phyloP scores from a whole-genome alignment of 2,888 invertebrate genomes.

The Folsomia candida region DNA sequence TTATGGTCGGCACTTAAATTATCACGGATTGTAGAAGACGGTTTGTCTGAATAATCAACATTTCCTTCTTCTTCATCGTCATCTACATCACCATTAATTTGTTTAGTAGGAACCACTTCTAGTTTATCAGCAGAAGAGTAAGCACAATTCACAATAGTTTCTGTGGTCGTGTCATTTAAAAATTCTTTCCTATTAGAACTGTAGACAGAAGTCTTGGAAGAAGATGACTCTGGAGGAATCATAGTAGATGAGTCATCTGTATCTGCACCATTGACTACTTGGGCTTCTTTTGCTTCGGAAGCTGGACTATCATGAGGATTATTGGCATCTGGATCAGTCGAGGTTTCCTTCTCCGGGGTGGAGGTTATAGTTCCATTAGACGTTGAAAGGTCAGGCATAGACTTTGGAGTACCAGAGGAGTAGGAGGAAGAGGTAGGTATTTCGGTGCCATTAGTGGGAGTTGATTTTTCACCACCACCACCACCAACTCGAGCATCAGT shows the following conservation, averaged over 20 bases:
- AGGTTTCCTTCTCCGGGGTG: not conserved
- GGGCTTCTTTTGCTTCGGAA: not conserved
- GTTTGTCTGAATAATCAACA: not conserved
- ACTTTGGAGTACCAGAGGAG: not conserved
- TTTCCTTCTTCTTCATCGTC: not conserved
- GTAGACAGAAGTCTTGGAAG: not conserved
- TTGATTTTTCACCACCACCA: not conserved
- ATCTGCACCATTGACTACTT: constrained; percentile 22
- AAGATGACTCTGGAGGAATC: too few relatives aligned
- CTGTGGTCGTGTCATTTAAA: constrained; percentile 11
- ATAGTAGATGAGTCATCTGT: constrained; percentile 12
- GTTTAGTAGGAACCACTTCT: not conserved
- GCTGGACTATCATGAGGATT: not conserved
- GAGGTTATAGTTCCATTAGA: not conserved
- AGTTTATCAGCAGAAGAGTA: not conserved
- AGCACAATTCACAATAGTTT: not conserved
- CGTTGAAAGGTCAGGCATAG: not conserved
- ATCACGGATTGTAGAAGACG: constrained; percentile 23
- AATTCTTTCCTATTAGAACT: not conserved
- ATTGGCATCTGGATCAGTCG: not conserved
- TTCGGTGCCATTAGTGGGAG: not conserved
- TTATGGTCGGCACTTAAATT: constrained; percentile 36
- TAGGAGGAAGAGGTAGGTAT: not conserved
- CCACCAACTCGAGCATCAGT: not conserved
- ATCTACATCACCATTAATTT: not conserved